phyloP scores from a whole-genome alignment of 1,140 invertebrate species.

The Scaptomyza pallida region DNA sequence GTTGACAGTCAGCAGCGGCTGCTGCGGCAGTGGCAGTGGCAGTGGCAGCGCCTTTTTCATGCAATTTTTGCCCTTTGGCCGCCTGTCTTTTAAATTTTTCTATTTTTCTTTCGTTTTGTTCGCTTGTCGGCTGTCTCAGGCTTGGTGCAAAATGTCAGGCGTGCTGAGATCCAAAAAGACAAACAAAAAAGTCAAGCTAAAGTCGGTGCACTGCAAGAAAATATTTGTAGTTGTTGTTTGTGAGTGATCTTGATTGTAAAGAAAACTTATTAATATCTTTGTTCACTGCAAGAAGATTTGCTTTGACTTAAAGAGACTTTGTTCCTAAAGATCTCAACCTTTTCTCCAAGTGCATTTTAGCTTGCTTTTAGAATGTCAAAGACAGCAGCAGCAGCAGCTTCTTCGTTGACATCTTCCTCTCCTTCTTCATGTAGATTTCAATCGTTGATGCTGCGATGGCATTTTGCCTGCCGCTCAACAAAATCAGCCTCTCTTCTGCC shows the following conservation, averaged over 20 bases:
- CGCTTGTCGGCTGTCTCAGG: neutral
- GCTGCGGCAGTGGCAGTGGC: neutral
- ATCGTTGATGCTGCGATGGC: slow-evolving; percentile 24
- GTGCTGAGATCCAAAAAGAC: neutral
- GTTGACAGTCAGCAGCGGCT: neutral
- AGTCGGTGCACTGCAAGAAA: neutral
- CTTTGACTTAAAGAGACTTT: too few relatives aligned
- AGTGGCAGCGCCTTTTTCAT: slow-evolving; percentile 17
- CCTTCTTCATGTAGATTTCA: slow-evolving; percentile 21
- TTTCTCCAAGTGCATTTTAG: neutral
- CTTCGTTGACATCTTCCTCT: slow-evolving; percentile 25
- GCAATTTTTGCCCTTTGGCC: slow-evolving; percentile 44
- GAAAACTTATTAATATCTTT: too few relatives aligned
- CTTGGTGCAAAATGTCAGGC: slow-evolving; percentile 43
- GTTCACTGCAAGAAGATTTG: neutral
- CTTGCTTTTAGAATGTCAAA: slow-evolving; percentile 14
- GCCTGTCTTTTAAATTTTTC: neutral
- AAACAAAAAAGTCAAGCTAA: neutral
- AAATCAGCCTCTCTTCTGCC: neutral
- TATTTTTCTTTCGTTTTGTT: neutral
- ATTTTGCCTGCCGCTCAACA: slow-evolving; percentile 8
- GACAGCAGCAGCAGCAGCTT: slow-evolving; percentile 8
- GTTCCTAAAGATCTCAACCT: too few relatives aligned
- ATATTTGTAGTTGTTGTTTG: neutral
- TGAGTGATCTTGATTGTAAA: too few relatives aligned